A percentile compares a stretch with the other conserved stretches of the same genome.
Evolutionary conservation across 2,797 vertebrate genomes (phyloP).

Genomic region (Premnoplex brunnescens): DNA sequence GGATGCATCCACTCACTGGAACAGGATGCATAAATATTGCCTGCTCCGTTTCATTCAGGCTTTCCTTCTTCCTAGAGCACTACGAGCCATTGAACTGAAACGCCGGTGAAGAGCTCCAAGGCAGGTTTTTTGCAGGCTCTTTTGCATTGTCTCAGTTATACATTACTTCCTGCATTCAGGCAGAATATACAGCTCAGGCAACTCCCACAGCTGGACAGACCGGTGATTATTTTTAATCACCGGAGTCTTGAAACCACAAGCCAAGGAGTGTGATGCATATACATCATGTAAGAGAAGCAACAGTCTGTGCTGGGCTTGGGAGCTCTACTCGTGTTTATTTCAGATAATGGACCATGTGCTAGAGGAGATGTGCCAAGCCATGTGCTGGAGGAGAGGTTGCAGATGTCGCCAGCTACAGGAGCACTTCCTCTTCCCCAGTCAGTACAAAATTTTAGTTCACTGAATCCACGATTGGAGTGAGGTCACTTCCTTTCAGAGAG

Average conservation of each 20-base stretch:
- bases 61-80: background rate
- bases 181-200: background rate
- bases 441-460: background rate
- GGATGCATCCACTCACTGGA: background rate
- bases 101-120: background rate
- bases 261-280: background rate
- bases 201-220: conserved; percentile 39
- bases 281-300: background rate
- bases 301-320: background rate
- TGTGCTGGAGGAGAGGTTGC: conserved; percentile 27
- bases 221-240: conserved; percentile 41
- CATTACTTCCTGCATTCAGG: conserved; percentile 26
- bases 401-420: conserved; percentile 28
- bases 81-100: background rate
- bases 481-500: conserved; percentile 14
- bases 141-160: conserved; percentile 43
- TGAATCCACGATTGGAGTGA: background rate
- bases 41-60: background rate
- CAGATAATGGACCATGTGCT: conserved; percentile 27
- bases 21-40: background rate
- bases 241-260: conserved; percentile 36
- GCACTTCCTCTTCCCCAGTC: conserved; percentile 25
- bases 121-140: conserved; percentile 42
- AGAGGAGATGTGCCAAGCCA: background rate
- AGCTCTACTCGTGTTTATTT: background rate